Evolutionary conservation across 2,888 invertebrate species (phyloP), one percentile per base, ranked within the genome.

Genomic region (Ornithoptera alexandrae): DNA sequence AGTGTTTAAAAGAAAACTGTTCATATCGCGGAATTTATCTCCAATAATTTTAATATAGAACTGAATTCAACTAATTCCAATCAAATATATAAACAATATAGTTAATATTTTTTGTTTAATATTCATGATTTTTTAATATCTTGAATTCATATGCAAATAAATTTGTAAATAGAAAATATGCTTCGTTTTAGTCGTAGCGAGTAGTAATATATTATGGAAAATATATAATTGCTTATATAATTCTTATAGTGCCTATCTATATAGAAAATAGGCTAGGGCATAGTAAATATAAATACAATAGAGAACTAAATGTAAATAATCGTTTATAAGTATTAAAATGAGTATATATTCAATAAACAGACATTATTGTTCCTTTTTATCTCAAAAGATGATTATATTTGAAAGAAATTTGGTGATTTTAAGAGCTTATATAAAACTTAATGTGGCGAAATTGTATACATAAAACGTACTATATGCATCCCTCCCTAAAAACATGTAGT

Each of bases 251-350:
- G 71, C 67, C 66, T 67, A 22, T 17, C 22, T 42, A 62, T 62
- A 39, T 18, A 70, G 36, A 50, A 50, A 53, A 63, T 62, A 67
- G 66, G 69, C 62, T 12, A 46, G 46, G 12, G 56, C n/a, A 8
- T 46, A 58, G 57, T 46, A 22, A 46, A 53, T 60, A 65, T 17
- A 53, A 22, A 17, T 58, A 59, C 22, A 56, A 56, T 69, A 42
- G 46, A 42, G 46, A 60, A 61, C 12, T 17, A 62, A 62, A 66
- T 83, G 83, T 83, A 84, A 80, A 83, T 84, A 84, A 46, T 78
- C 79, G 74, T 79, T 76, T 74, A 79, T 77, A 81, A 75, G 74
- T 70, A 56, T 66, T 57, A 46, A 46, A 15, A 46, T 4, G 17
- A 65, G 68, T 64, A 56, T 56, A 39, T 65, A 71, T 62, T 68